These are phyloP conservation scores for Brienomyrus brachyistius DNA, from an alignment of 2,113 vertebrate species.

Conservation along the genomic window DNA sequence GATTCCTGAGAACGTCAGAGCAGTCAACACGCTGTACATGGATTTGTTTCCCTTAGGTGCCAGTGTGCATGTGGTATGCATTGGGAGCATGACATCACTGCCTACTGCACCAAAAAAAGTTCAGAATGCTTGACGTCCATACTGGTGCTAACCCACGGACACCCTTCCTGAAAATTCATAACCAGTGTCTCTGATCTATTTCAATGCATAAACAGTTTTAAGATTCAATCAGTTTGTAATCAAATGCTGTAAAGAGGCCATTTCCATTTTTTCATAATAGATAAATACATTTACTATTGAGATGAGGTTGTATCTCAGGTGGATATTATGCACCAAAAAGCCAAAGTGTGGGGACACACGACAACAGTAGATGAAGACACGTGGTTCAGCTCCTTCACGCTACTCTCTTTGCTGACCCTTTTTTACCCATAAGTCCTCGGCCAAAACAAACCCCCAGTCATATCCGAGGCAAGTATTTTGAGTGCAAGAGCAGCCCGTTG, in stretches of 20 bases:
- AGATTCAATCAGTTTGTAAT: not conserved
- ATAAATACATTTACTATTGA: not conserved
- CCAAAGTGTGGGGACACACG: not conserved
- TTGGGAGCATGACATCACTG: conserved; percentile 45
- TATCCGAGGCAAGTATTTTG: not conserved
- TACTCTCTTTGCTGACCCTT: not conserved
- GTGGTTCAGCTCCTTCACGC: not conserved
- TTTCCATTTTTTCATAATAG: not conserved
- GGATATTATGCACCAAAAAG: not conserved
- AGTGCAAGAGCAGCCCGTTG: not conserved
- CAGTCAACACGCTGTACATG: conserved; percentile 26
- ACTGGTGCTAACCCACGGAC: not conserved
- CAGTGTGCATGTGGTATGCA: conserved; percentile 34
- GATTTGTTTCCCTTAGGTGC: conserved; percentile 42
- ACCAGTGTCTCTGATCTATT: conserved; percentile 18
- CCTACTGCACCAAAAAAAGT: not conserved
- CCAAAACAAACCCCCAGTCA: not conserved
- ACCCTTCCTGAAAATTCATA: not conserved
- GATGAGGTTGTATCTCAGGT: not conserved
- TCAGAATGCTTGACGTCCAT: not conserved
- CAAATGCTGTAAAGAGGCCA: not conserved
- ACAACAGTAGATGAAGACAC: not conserved
- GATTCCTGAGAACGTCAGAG: conserved; percentile 27
- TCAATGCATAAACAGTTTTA: not conserved
- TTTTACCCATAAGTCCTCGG: not conserved